These are phyloP conservation scores for Podarcis raffonei DNA, from an alignment of 2,113 vertebrate species.

Conservation along the genomic window DNA sequence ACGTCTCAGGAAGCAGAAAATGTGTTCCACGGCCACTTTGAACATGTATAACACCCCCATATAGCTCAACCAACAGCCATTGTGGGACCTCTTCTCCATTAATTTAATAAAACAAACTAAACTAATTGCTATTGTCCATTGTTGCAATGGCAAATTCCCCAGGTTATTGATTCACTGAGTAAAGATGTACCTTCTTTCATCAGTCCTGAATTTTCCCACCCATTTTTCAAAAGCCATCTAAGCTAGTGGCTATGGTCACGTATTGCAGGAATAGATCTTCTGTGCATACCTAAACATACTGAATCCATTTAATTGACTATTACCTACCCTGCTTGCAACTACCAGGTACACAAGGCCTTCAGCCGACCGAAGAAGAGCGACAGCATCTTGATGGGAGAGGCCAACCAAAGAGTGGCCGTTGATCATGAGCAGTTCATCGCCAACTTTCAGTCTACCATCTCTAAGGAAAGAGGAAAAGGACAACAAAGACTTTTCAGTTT, in stretches of 20 bases:
- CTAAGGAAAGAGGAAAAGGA: conserved; percentile 73
- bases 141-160: background rate
- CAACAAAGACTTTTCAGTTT: background rate
- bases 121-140: too few species aligned
- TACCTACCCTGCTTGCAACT: conserved; percentile 89
- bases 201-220: background rate
- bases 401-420: conserved; percentile 93
- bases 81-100: background rate
- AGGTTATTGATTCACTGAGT: background rate
- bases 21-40: background rate
- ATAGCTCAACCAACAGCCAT: background rate
- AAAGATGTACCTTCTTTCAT: background rate
- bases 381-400: conserved; percentile 93
- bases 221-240: background rate
- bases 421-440: conserved; percentile 94
- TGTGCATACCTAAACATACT: rapidly evolving
- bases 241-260: too few species aligned
- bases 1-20: background rate
- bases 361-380: conserved; percentile 86
- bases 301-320: background rate
- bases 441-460: conserved; percentile 89
- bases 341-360: conserved; percentile 91
- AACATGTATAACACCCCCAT: background rate
- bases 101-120: background rate
- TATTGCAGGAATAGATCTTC: background rate